These are phyloP conservation scores for Panthera tigris DNA, from an alignment of 2,113 vertebrate genomes.

Conservation along the genomic window DNA sequence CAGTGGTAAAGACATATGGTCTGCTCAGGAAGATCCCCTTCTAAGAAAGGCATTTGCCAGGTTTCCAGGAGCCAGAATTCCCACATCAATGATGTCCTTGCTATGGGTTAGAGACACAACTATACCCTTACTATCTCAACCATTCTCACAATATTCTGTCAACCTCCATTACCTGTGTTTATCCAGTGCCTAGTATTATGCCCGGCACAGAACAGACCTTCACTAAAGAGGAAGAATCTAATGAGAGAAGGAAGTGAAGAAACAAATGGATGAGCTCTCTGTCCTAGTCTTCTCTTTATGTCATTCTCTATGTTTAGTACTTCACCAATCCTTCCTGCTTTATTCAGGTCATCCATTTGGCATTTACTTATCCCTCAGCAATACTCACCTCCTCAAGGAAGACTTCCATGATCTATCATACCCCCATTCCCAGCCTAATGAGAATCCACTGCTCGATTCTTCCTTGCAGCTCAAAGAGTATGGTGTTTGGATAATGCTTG, in stretches of 20 bases:
- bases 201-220: neutral
- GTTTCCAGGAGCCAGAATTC: neutral
- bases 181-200: neutral
- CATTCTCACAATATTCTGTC: neutral
- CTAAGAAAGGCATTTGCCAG: neutral
- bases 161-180: neutral
- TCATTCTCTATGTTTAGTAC: neutral
- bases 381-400: neutral
- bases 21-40: neutral
- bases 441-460: neutral
- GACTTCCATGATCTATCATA: neutral
- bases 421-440: accelerated
- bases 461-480: neutral
- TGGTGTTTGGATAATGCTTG: neutral
- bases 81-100: neutral
- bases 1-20: neutral
- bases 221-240: neutral
- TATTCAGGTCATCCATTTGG: neutral
- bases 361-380: neutral
- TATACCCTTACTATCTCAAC: neutral
- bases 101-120: neutral
- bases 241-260: neutral
- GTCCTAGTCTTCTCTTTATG: neutral
- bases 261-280: neutral
- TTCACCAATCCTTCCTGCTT: neutral